phyloP scores from a whole-genome alignment of 2,113 vertebrate genomes.

The Edolisoma coerulescens region DNA sequence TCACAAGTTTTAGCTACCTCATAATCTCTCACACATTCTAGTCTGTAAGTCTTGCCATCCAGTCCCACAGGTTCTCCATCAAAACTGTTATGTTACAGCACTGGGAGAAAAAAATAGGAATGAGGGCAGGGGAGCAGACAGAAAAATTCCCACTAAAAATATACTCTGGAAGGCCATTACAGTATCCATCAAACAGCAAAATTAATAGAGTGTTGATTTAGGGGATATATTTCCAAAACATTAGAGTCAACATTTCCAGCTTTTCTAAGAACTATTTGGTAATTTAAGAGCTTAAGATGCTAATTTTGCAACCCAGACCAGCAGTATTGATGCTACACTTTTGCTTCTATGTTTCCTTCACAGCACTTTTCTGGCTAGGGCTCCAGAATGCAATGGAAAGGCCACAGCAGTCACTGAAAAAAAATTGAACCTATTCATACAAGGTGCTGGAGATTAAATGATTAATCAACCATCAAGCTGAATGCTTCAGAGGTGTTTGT shows the following conservation, averaged over 20 bases:
- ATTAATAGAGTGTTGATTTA: not conserved
- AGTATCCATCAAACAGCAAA: not conserved
- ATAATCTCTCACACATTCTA: not conserved
- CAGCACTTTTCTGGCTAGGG: not conserved
- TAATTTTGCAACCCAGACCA: not conserved
- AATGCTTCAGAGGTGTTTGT: not conserved
- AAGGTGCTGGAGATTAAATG: not conserved
- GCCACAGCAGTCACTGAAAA: not conserved
- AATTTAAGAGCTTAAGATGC: not conserved
- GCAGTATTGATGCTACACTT: not conserved
- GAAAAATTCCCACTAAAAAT: not conserved
- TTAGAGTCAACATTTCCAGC: not conserved
- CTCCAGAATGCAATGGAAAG: not conserved
- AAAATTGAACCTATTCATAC: not conserved
- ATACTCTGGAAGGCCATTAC: not conserved
- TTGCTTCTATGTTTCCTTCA: not conserved
- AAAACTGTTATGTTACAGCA: not conserved
- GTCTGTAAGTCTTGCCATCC: not conserved
- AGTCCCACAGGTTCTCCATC: not conserved
- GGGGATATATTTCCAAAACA: not conserved
- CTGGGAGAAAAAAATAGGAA: not conserved
- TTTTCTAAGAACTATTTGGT: not conserved
- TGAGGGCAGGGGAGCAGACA: not conserved
- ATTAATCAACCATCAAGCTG: not conserved
- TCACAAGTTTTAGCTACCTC: not conserved